Base-by-base conservation (phyloP, 2,113 vertebrate species). In the Origma solitaria region DNA sequence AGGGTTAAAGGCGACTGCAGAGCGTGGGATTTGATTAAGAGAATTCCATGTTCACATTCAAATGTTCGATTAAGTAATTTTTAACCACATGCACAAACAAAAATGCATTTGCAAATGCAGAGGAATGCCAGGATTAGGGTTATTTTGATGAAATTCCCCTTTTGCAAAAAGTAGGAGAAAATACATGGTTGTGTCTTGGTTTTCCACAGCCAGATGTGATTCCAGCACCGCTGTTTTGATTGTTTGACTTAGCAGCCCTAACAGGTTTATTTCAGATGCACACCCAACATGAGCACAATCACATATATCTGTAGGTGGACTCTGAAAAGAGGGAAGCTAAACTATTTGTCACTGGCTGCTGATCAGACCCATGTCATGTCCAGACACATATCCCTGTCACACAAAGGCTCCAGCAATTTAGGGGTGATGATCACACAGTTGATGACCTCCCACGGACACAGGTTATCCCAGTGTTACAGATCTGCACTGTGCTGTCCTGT, bases 131-230 rank as follows among this genome's bases (percentile, higher is more conserved):
- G 38, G 47, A 76, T 23, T 50, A 80, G 37, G 25, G 4, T 64
- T 88, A 21, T 76, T 79, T 72, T 61, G 47, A 10, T 57, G 72
- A 64, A 62, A 13, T 42, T 71, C 11, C 13, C 7, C 8, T 58
- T 62, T 18, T 77, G 33, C 16, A 71, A 38, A 58, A 66, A 38
- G 21, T 35, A 51, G 24, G 27, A 90, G 42, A 47, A 61, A 49
- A 76, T 38, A 57, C 2, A 21, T 31, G 37, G 20, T 57, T 21
- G 3, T 0, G 0, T 62, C 17, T 21, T 70, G 4, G 16, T 80
- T 84, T 72, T 47, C 33, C 22, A 35, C 33, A 58, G 49, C 16
- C 25, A 90, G 35, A 13, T 8, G 1, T 40, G 57, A 77, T 72
- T 68, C 42, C 61, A 35, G 27, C 27, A 30, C 31, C 47, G n/a